Base-by-base conservation (phyloP, 1,140 invertebrate species). In the Drosophila punjabiensis region DNA sequence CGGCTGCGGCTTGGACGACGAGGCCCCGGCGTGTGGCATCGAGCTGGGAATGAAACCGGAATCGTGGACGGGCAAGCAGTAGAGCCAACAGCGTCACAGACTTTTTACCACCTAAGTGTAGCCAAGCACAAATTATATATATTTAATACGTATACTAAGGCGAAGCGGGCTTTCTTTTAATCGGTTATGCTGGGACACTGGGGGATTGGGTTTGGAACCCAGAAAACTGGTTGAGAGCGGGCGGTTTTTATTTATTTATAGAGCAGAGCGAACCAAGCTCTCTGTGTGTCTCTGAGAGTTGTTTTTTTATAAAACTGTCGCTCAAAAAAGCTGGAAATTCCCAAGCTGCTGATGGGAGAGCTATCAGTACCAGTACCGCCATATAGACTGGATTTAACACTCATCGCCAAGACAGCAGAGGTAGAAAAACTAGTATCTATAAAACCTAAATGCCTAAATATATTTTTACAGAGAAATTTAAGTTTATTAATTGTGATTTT, bases 311-410 rank as follows among this genome's bases (percentile, higher is more conserved):
- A 33, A 5, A 55, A 56, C 58, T 66, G 67, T 71, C 53, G 74
- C 74, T 85, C 55, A 66, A 86, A 70, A 59, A 89, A 89, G 86
- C 86, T 89, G 86, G 86, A 90, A 89, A 90, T 89, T 53, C 86
- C 86, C 82, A 89, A 85, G 79, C 56, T 37, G 41, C 43, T 47
- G 24, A n/a, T 41, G 39, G 24, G 24, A 53, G 79, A 82, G 55
- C 79, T 81, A 88, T 89, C 77, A 89, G 74, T 65, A 67, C 56
- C 65, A 66, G 37, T 61, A 52, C 18, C 9, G 33, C 14, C 33
- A 61, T 32, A 69, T 30, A 59, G 63, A 63, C 76, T 39, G 68
- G 67, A 47, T 43, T 61, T 30, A 74, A 74, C 45, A 73, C 70
- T 73, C 68, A 67, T 39, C 55, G n/a, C 14, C n/a, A 1, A 11